Evolutionary conservation across 2,888 invertebrate genomes (phyloP).

Genomic region (Taenaris catops): DNA sequence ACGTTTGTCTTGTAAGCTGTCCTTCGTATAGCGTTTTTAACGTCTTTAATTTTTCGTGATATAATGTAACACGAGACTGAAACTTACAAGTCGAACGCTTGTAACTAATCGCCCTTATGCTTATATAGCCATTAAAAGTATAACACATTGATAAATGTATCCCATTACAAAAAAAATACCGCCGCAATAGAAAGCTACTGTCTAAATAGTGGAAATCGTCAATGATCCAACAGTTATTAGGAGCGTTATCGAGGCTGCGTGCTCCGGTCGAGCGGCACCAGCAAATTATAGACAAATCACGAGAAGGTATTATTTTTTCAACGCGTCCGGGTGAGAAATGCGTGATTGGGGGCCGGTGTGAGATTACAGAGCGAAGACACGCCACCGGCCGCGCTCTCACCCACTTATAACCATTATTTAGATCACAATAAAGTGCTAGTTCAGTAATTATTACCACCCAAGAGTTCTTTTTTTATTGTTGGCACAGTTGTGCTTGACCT

Average conservation of each 20-base stretch:
- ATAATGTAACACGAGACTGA: too few species aligned
- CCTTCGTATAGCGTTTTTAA: too few species aligned
- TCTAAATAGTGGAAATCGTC: constrained; percentile 52
- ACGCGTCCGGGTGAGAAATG: constrained; percentile 77
- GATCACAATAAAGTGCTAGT: constrained; percentile 71
- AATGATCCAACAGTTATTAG: constrained; percentile 44
- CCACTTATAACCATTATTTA: constrained; percentile 70
- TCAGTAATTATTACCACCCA: constrained; percentile 68
- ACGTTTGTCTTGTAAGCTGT: too few species aligned
- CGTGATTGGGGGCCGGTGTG: constrained; percentile 73
- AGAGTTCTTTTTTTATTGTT: constrained; percentile 14
- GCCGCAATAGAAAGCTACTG: constrained; percentile 54
- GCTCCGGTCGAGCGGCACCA: constrained; percentile 43
- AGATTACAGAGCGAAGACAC: constrained; percentile 72
- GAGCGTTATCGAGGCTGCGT: constrained; percentile 5
- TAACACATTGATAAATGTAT: too few species aligned
- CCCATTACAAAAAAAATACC: constrained; percentile 32
- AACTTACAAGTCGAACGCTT: too few species aligned
- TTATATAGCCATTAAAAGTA: too few species aligned
- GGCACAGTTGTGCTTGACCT: too few species aligned
- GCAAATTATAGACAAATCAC: constrained; percentile 77
- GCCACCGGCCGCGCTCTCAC: constrained; percentile 66
- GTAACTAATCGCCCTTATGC: too few species aligned
- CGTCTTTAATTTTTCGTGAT: too few species aligned
- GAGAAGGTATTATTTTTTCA: constrained; percentile 76